Conservation (phyloP, 2,888 invertebrate species). For the Neoaliturus tenellus region DNA sequence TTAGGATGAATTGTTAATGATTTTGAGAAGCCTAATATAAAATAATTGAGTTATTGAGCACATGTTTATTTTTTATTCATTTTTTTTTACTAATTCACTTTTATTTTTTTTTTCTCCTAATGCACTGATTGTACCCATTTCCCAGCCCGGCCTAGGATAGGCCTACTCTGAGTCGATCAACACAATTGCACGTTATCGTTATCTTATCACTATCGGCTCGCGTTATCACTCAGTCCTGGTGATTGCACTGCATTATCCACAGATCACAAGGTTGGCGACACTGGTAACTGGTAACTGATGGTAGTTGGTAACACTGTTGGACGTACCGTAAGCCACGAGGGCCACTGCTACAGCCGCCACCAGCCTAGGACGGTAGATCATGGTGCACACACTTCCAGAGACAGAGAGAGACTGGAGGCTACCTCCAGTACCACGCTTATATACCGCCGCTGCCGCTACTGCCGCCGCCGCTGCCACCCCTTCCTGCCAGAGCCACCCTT, state of each 20-base stretch:
- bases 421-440: background rate
- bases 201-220: background rate
- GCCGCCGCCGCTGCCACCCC: background rate
- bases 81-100: no score
- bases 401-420: constrained; percentile 7
- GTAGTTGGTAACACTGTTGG: background rate
- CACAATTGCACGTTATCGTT: background rate
- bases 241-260: background rate
- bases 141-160: no score
- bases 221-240: background rate
- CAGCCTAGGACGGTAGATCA: constrained; percentile 23
- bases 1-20: no score
- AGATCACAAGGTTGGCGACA: background rate
- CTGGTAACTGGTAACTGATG: no score
- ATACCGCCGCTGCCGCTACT: background rate
- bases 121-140: no score
- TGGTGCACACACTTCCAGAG: constrained; percentile 33
- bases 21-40: no score
- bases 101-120: no score
- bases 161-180: no score
- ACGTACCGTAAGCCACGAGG: constrained; percentile 46
- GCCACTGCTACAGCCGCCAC: background rate
- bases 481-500: background rate
- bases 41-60: no score
- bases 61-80: no score